A percentile compares a stretch with the other conserved stretches of the same genome.
These are phyloP conservation scores for Meta bourneti DNA, from an alignment of 2,888 invertebrate genomes.

Conservation along the genomic window DNA sequence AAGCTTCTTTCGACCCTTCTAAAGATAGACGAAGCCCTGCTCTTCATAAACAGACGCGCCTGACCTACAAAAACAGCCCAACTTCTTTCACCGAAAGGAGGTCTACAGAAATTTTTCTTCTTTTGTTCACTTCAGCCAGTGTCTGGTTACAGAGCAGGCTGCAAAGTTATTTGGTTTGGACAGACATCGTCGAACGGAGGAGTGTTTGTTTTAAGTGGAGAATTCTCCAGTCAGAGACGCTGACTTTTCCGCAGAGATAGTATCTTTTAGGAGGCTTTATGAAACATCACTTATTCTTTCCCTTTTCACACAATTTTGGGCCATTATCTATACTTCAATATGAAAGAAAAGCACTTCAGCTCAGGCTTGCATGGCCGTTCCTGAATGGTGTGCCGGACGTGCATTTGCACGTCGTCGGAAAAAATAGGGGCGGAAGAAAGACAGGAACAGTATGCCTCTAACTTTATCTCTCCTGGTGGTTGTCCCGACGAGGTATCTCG, in stretches of 20 bases:
- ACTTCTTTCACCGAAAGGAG: conserved; percentile 24
- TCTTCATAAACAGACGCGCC: conserved; percentile 46
- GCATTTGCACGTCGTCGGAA: too few species aligned
- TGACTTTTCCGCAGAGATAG: background rate
- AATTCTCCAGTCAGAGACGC: background rate
- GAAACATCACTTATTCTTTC: too few species aligned
- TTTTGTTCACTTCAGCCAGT: conserved; percentile 17
- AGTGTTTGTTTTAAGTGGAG: background rate
- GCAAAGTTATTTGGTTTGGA: conserved; percentile 21
- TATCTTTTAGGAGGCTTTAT: background rate
- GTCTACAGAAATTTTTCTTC: conserved; percentile 47
- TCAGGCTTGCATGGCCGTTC: too few species aligned
- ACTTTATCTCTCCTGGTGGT: too few species aligned
- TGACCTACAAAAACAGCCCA: conserved; percentile 63
- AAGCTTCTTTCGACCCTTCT: conserved; percentile 43
- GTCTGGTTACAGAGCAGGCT: conserved; percentile 21
- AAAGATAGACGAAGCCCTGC: conserved; percentile 64
- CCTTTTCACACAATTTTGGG: too few species aligned
- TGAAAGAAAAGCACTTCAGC: too few species aligned
- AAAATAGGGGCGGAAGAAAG: too few species aligned
- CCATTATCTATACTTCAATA: too few species aligned
- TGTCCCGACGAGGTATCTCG: too few species aligned
- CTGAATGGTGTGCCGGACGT: too few species aligned
- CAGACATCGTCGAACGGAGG: background rate
- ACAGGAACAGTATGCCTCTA: too few species aligned